Conservation (phyloP, 2,797 vertebrate species). For the Bradypodion ventrale region DNA sequence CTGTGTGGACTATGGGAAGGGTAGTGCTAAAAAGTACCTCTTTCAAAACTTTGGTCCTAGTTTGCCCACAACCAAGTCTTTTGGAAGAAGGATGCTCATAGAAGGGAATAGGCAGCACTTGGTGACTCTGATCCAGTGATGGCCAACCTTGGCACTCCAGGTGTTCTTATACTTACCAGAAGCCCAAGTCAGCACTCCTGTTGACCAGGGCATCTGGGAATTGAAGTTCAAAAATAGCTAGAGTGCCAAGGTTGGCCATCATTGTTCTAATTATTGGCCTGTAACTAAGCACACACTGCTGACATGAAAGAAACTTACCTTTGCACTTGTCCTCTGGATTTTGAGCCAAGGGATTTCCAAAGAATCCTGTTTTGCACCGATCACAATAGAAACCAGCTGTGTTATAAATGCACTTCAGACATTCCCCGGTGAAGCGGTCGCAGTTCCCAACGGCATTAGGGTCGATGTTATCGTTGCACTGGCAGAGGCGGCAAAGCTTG, state of each 20-base stretch:
- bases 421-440: conserved; percentile 86
- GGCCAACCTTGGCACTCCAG: no score
- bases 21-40: no score
- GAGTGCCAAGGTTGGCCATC: no score
- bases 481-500: conserved; percentile 86
- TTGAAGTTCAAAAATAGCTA: no score
- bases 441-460: conserved; percentile 96
- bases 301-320: conserved; percentile 69
- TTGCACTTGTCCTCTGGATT: conserved; percentile 86
- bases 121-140: neutral
- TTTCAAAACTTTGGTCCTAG: no score
- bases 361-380: conserved; percentile 90
- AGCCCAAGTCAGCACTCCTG: no score
- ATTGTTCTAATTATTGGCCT: neutral
- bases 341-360: conserved; percentile 83
- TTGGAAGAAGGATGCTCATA: no score
- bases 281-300: neutral
- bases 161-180: no score
- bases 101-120: neutral
- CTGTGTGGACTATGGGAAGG: no score
- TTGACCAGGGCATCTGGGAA: no score
- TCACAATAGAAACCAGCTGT: conserved; percentile 92
- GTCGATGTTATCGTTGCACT: conserved; percentile 94
- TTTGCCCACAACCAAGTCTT: no score
- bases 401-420: conserved; percentile 94